phyloP scores from a whole-genome alignment of 64 coral and sea anemone species.

The Catalaphyllia jardinei region DNA sequence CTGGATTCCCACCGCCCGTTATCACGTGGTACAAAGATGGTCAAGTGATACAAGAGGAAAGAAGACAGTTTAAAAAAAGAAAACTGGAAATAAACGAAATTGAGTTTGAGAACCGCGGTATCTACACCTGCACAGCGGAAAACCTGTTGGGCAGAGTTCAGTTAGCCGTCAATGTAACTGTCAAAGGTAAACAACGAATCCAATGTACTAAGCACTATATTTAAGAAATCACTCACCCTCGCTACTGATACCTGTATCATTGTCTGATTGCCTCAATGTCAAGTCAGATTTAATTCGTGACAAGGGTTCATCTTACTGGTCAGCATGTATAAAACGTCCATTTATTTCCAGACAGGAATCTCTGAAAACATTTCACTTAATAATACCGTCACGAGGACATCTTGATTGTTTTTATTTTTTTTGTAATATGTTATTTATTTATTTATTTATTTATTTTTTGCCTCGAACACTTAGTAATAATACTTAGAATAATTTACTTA shows the following conservation, averaged over 20 bases:
- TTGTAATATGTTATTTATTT: no score
- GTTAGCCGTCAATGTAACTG: constrained; percentile 4
- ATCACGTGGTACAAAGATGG: constrained; percentile 47
- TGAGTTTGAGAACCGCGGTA: constrained; percentile 23
- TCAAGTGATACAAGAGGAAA: background rate
- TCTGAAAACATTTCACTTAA: no score
- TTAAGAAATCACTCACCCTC: background rate
- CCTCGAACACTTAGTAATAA: no score
- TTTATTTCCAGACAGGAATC: no score
- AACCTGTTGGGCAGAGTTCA: constrained; percentile 22
- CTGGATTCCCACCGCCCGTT: constrained; percentile 25
- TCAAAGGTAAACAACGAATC: background rate
- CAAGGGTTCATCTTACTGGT: no score
- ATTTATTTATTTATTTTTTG: no score
- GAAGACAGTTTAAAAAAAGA: constrained; percentile 7
- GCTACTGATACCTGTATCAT: background rate
- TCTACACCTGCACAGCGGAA: constrained; percentile 1
- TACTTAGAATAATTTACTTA: no score
- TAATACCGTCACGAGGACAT: no score
- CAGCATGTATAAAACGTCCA: no score
- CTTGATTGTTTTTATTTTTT: no score
- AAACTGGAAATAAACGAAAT: background rate
- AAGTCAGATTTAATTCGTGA: no score
- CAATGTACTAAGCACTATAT: background rate
- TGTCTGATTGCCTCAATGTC: background rate